These are phyloP conservation scores for Porites cylindrica DNA, from an alignment of 92 coral and sea anemone genomes.

Conservation along the genomic window DNA sequence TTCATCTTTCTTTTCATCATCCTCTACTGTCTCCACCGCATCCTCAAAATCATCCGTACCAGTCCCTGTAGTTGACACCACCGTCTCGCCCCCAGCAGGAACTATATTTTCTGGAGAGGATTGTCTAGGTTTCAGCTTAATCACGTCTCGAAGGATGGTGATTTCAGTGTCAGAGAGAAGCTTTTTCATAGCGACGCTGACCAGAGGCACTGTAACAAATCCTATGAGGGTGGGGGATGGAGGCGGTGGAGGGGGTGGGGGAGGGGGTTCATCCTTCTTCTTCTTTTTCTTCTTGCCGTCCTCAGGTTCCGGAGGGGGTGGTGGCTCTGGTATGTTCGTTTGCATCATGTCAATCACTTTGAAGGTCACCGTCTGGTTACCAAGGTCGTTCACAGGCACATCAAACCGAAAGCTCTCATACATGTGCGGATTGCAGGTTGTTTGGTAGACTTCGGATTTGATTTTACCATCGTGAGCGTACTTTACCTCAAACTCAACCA, in stretches of 20 bases:
- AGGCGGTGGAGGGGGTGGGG: slow-evolving; percentile 71
- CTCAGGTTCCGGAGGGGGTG: slow-evolving; percentile 66
- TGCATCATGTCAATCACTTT: slow-evolving; percentile 91
- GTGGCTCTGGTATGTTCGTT: slow-evolving; percentile 74
- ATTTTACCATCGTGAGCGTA: slow-evolving; percentile 89
- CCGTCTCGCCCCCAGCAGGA: slow-evolving; percentile 69
- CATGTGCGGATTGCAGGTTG: slow-evolving; percentile 88
- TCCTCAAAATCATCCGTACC: slow-evolving; percentile 80
- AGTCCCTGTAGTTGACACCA: slow-evolving; percentile 67
- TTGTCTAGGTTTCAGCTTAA: slow-evolving; percentile 80
- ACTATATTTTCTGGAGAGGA: slow-evolving; percentile 62
- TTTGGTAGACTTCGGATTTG: slow-evolving; percentile 86
- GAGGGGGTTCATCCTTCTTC: slow-evolving; percentile 55
- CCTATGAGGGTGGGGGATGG: slow-evolving; percentile 81
- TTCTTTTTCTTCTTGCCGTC: slow-evolving; percentile 46
- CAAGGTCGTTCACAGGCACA: slow-evolving; percentile 92
- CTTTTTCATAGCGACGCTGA: slow-evolving; percentile 92
- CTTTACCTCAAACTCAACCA: slow-evolving; percentile 84
- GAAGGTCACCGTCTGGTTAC: slow-evolving; percentile 91
- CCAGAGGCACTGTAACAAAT: slow-evolving; percentile 86
- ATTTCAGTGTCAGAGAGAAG: slow-evolving; percentile 93
- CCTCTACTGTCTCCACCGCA: slow-evolving; percentile 59
- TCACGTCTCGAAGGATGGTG: slow-evolving; percentile 86
- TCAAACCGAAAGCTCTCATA: slow-evolving; percentile 98
- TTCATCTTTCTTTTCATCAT: slow-evolving; percentile 51